Evolutionary conservation across 2,797 vertebrate species (phyloP).

Genomic region (Liparis tanakae): DNA sequence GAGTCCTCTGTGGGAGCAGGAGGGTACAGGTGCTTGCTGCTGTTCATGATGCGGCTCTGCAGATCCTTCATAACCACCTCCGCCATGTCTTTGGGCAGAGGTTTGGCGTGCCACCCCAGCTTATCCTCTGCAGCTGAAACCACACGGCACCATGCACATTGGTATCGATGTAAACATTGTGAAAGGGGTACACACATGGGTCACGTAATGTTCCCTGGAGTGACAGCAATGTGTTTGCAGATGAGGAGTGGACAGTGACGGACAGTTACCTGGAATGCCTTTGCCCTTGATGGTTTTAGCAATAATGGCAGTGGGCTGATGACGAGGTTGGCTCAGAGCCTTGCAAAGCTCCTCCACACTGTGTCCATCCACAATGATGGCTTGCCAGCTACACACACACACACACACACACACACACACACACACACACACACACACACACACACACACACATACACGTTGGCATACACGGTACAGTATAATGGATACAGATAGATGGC

Average conservation of each 20-base stretch:
- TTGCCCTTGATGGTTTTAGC: constrained; percentile 96
- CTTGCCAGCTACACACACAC: constrained; percentile 87
- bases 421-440: constrained; percentile 23
- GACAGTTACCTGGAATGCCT: constrained; percentile 90
- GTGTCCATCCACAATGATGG: constrained; percentile 94
- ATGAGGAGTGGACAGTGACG: neutral
- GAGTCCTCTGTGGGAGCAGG: constrained; percentile 88
- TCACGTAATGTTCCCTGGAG: neutral
- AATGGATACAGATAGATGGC: constrained; percentile 3
- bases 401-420: constrained; percentile 38
- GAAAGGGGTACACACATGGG: neutral
- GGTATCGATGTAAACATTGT: neutral
- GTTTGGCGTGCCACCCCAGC: constrained; percentile 93
- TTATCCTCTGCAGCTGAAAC: constrained; percentile 92
- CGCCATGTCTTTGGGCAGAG: constrained; percentile 93
- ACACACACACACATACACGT: constrained; percentile 13
- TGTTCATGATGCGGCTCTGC: constrained; percentile 88
- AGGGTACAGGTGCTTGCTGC: constrained; percentile 92
- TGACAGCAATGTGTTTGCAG: neutral
- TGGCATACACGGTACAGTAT: neutral
- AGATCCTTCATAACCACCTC: constrained; percentile 91
- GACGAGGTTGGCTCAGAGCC: constrained; percentile 91
- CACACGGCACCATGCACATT: neutral
- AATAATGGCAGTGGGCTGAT: constrained; percentile 94
- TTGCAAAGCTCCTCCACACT: constrained; percentile 97